phyloP scores from a whole-genome alignment of 2,113 vertebrate genomes.

The Ictidomys tridecemlineatus region DNA sequence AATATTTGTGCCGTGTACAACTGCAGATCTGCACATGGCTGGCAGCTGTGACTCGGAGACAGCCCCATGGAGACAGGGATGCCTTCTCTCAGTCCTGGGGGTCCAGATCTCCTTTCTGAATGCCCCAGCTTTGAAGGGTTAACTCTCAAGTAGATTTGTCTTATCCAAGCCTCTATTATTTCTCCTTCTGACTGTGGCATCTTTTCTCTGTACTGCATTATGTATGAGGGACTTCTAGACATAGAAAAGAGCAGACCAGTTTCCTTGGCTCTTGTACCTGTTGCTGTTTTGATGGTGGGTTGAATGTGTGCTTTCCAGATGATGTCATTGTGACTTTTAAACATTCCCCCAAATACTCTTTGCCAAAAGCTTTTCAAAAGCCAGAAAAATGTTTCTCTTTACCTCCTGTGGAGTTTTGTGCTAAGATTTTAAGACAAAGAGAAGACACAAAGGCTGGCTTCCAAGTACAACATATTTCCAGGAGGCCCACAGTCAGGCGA shows the following conservation, averaged over 20 bases:
- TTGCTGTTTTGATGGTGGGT: neutral
- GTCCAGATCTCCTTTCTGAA: neutral
- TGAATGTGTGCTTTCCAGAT: slow-evolving; percentile 16
- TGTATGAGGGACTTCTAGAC: neutral
- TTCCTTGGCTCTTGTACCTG: neutral
- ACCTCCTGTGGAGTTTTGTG: neutral
- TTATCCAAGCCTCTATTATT: neutral
- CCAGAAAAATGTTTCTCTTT: slow-evolving; percentile 17
- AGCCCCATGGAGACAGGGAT: neutral
- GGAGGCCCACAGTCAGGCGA: neutral
- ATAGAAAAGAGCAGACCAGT: neutral
- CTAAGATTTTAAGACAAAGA: slow-evolving; percentile 35
- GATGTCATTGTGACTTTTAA: slow-evolving; percentile 18
- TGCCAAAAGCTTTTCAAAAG: slow-evolving; percentile 36
- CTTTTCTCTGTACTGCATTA: neutral
- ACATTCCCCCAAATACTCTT: slow-evolving; percentile 11
- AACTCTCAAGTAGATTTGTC: neutral
- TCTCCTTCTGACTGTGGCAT: neutral
- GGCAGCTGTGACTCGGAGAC: neutral
- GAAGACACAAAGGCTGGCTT: neutral
- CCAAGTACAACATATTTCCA: neutral
- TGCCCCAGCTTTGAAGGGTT: neutral
- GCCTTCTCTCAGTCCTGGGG: neutral
- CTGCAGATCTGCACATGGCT: neutral
- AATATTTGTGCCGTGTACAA: neutral